Base-by-base conservation (phyloP, 2,797 vertebrate genomes). In the Sebastes aleutianus region DNA sequence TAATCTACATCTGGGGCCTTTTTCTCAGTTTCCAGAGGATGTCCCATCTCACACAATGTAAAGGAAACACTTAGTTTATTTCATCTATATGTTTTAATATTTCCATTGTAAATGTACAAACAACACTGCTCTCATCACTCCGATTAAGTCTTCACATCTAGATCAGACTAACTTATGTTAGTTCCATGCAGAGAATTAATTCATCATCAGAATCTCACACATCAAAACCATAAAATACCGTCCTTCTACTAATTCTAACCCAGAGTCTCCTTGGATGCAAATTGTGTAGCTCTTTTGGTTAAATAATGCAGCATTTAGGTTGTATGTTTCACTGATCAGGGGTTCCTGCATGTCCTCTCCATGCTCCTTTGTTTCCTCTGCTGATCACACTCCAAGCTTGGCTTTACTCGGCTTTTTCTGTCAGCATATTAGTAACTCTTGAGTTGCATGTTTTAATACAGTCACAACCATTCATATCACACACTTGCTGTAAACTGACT, bases 301-400 rank as follows among this genome's bases (percentile, higher is more conserved):
- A 36, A 39, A 36, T 31, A 63, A 14, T 39, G 32, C 64, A 78
- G 39, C 8, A 53, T 63, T 73, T 26, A 75, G 31, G 5, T 59
- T 53, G 3, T 53, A n/a, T 31, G 7, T 74, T 69, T 73, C 6
- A 9, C 13, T 39, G 34, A 43, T 50, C 2, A 26, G 4, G 1
- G 2, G 1, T 29, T 76, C 43, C 69, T 80, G 79, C 82, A 70
- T 57, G 62, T 62, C 10, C 13, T 65, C 34, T 84, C 22, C 64
- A 13, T 53, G 29, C 63, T 56, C 11, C 14, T 70, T n/a, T 50
- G 5, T 59, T 53, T 58, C 43, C 26, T 39, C 56, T 3, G 22
- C 74, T 84, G 12, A 53, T 88, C 63, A 29, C 32, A 53, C 70
- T 14, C 3, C 10, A 22, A 70, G 32, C 79, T 78, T 36, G 20